Percentiles rank a stretch among this genome's conserved stretches.
Conservation (phyloP, 2,888 invertebrate species). For the Agriopis leucophaearia region DNA sequence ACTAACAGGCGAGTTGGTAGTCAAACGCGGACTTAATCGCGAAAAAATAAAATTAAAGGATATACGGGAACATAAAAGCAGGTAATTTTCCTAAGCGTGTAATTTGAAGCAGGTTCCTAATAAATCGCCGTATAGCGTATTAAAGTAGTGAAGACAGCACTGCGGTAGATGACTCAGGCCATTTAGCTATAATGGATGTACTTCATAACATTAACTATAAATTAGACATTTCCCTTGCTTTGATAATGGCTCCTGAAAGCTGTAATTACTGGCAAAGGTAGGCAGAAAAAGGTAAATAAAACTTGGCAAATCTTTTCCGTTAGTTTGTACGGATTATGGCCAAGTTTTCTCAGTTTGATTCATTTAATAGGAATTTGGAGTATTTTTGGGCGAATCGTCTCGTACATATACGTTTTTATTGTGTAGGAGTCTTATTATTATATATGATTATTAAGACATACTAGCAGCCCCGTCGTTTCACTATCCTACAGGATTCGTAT, state of each 20-base stretch:
- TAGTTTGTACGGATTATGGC: conserved; percentile 16
- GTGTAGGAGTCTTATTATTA: too few species aligned
- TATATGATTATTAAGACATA: too few species aligned
- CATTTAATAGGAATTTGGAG: conserved; percentile 14
- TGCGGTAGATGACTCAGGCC: conserved; percentile 76
- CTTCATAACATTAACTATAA: conserved; percentile 35
- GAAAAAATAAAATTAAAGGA: too few species aligned
- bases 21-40: too few species aligned
- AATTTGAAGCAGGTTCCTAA: conserved; percentile 3
- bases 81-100: neutral
- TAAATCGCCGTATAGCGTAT: conserved; percentile 7
- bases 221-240: conserved; percentile 32
- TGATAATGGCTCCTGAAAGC: conserved; percentile 31
- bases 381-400: neutral
- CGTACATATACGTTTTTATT: neutral
- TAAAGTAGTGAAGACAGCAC: conserved; percentile 59
- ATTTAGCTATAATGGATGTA: conserved; percentile 43
- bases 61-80: neutral
- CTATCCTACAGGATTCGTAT: too few species aligned
- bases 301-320: conserved; percentile 15
- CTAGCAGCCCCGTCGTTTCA: too few species aligned
- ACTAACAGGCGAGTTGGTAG: too few species aligned
- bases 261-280: conserved; percentile 28
- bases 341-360: conserved; percentile 20
- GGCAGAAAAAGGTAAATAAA: conserved; percentile 23